Percentiles rank a stretch among this genome's conserved stretches.
These are phyloP conservation scores for Alitta virens DNA, from an alignment of 2,888 invertebrate genomes.

Conservation along the genomic window DNA sequence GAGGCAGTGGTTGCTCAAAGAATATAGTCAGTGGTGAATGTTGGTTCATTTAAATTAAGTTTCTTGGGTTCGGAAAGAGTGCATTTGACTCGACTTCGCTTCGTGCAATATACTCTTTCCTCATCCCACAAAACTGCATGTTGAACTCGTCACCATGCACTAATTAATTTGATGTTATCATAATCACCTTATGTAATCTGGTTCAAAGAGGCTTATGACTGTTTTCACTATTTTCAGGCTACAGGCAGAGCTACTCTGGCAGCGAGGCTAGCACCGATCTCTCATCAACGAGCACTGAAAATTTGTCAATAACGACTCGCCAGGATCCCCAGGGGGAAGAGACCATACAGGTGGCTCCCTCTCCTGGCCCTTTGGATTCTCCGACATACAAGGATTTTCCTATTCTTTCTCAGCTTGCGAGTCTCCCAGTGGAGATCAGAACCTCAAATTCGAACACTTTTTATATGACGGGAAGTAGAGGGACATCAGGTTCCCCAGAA, in stretches of 20 bases:
- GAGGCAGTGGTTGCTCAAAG: too few relatives aligned
- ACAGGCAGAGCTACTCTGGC: conserved; percentile 77
- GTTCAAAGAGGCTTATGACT: too few relatives aligned
- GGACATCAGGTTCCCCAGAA: conserved; percentile 2
- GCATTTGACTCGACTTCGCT: too few relatives aligned
- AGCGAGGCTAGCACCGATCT: conserved; percentile 79
- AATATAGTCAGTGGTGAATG: too few relatives aligned
- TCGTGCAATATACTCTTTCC: too few relatives aligned
- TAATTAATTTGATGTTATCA: too few relatives aligned
- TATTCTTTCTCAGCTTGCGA: conserved; percentile 39
- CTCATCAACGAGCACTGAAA: conserved; percentile 81
- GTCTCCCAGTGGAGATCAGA: conserved; percentile 35
- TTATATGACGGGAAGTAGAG: conserved; percentile 25
- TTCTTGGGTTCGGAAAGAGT: too few relatives aligned
- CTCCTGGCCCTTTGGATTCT: background rate
- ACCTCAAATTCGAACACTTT: conserved; percentile 19
- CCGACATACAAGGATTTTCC: too few relatives aligned
- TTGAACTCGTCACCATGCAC: too few relatives aligned
- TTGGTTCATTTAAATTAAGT: too few relatives aligned
- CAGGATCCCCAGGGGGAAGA: conserved; percentile 93
- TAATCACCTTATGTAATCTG: too few relatives aligned
- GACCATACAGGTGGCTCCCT: conserved; percentile 51
- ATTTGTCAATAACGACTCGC: conserved; percentile 65
- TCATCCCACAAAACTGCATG: too few relatives aligned
- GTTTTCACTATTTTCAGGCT: conserved; percentile 62